Evolutionary conservation across 1,140 invertebrate species (phyloP).

Genomic region (Pentalonia nigronervosa): DNA sequence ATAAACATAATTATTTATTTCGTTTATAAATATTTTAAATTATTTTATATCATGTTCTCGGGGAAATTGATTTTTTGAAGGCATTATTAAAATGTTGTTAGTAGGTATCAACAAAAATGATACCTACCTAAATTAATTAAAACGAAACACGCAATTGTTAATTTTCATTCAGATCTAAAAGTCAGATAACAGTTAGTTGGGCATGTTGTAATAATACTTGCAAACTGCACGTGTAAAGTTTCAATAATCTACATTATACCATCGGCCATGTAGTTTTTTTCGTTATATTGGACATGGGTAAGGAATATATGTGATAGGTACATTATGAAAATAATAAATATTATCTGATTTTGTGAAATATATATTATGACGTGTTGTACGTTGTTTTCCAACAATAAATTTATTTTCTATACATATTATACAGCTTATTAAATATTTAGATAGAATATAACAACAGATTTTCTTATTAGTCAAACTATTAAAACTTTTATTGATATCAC

Average conservation of each 20-base stretch:
- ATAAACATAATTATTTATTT: neutral
- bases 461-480: neutral
- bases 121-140: constrained; percentile 30
- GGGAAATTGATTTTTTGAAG: constrained; percentile 25
- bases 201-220: neutral
- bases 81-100: constrained; percentile 20
- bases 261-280: constrained; percentile 13
- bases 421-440: neutral
- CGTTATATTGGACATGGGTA: neutral
- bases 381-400: neutral
- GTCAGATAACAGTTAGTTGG: neutral
- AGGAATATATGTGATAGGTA: neutral
- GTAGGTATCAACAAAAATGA: constrained; percentile 10
- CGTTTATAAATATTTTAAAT: neutral
- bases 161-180: constrained; percentile 13
- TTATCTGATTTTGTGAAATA: neutral
- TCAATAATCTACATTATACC: constrained; percentile 17
- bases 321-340: constrained; percentile 25
- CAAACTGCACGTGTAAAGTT: constrained; percentile 28
- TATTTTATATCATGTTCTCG: neutral
- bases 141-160: constrained; percentile 46
- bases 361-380: neutral
- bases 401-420: neutral
- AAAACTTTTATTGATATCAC: neutral
- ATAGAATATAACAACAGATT: neutral